Evolutionary conservation across 1,140 invertebrate species (phyloP).

Genomic region (Catajapyx aquilonaris): DNA sequence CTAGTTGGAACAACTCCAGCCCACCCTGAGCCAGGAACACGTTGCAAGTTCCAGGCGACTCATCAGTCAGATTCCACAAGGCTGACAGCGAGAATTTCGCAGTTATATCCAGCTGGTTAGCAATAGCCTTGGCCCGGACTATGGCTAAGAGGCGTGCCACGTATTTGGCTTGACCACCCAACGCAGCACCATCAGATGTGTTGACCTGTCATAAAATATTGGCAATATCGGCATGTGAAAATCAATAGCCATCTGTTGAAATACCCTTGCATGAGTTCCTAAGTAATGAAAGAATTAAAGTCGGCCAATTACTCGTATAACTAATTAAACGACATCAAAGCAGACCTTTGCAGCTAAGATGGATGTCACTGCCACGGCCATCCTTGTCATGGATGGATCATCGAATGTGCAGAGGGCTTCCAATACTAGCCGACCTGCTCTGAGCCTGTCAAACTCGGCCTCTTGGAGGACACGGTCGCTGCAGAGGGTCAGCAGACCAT

Average conservation of each 20-base stretch:
- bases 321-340: too few species aligned
- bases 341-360: too few species aligned
- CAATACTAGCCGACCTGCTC: conserved; percentile 51
- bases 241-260: too few species aligned
- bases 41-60: conserved; percentile 46
- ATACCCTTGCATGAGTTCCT: too few species aligned
- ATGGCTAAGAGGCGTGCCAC: conserved; percentile 51
- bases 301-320: too few species aligned
- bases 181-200: too few species aligned
- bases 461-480: conserved; percentile 58
- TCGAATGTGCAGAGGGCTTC: conserved; percentile 50
- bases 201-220: too few species aligned
- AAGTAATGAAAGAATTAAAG: too few species aligned
- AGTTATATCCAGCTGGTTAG: conserved; percentile 41
- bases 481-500: conserved; percentile 50
- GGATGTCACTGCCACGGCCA: conserved; percentile 65
- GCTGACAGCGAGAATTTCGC: conserved; percentile 62
- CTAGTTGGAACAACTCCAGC: conserved; percentile 41
- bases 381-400: conserved; percentile 50
- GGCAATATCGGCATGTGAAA: too few species aligned
- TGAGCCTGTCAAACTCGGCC: conserved; percentile 48
- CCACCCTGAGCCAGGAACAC: conserved; percentile 51
- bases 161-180: conserved; percentile 42
- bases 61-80: conserved; percentile 64
- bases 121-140: conserved; percentile 38